Base-by-base conservation (phyloP, 92 coral and sea anemone genomes). In the Desmophyllum pertusum region DNA sequence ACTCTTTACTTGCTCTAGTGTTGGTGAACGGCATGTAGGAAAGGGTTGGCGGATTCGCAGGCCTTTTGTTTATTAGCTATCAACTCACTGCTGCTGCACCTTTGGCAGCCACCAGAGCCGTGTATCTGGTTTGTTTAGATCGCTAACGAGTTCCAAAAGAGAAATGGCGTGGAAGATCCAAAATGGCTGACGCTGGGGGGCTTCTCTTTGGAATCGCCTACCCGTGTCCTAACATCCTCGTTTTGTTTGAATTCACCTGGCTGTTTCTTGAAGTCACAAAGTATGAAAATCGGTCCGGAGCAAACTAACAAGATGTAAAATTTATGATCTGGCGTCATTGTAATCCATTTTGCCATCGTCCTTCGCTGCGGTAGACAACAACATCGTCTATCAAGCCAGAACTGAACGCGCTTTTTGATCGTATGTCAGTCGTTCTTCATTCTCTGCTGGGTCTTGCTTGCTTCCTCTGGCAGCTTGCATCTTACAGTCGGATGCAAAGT, bases 381-480 rank as follows among this genome's bases (percentile, higher is more conserved):
- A 59, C 77, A 1, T 66, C 94, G 0, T 88, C 97, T 2, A 61
- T 90, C 52, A 85, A 90, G 15, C 81, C 94, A 11, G 84, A 87
- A 43, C 64, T 86, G 71, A 83, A 86, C 73, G 89, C 83, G 70
- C 91, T 95, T 33, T n/a, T 79, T 95, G 43, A 89, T 93, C 72
- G 94, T 89, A 15, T 95, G 98, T 43, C 96, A 93, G 84, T 86
- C 94, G 10, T 93, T 93, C 86, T 93, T 95, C 82, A 93, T 95
- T 62, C 55, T 89, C 73, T 95, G n/a, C n/a, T n/a, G 97, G 92
- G 92, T 95, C 37, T 55, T 95, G 66, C 29, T 85, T 0, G n/a
- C n/a, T n/a, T 84, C 91, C 59, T 93, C 97, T n/a, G 84, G 84
- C 38, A 89, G 95, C 52, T 94, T 95, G n/a, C 72, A 82, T 93